Base-by-base conservation (phyloP, 2,888 invertebrate species). In the Melipona bicolor region DNA sequence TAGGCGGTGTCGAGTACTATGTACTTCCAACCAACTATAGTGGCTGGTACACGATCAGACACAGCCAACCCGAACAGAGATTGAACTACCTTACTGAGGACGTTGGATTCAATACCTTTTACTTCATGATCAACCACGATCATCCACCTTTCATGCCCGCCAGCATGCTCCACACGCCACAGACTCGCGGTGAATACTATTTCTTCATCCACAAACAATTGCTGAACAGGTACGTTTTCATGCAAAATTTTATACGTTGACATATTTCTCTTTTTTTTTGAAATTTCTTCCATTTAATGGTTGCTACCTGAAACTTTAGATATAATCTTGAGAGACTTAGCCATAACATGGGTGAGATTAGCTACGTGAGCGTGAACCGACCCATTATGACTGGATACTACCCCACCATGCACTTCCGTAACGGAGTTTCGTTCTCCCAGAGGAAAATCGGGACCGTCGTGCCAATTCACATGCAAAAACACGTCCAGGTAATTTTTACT, bases 31-130 rank as follows among this genome's bases (percentile, higher is more conserved):
- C 96, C 88, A 97, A 97, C 93, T 96, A 96, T 88, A 96, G 96
- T 15, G 95, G 95, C 62, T 89, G 90, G 88, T 89, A 91, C 70
- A 94, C 95, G 87, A 65, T 65, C 50, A 87, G 87, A 27, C 94
- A 95, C 50, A 85, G 96, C 86, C 95, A 96, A 91, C 94, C 95
- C 3, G 96, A 97, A 84, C 95, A 96, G 78, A 94, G 95, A 19
- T 88, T 97, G 67, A 95, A 95, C 52, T 97, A 97, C 94, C 97
- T 96, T 95, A 96, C 96, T 24, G 97, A 97, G 91, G 97, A 98
- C 93, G 95, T 96, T 77, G 96, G 96, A 77, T 95, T 97, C 72
- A 97, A 97, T 93, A 91, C 96, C 43, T 96, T 95, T 92, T 97
- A 97, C 95, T 96, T 96, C 93, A 96, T 96, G 92, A 93, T 94